Evolutionary conservation across 2,797 vertebrate species (phyloP).

Genomic region (Spondyliosoma cantharus): DNA sequence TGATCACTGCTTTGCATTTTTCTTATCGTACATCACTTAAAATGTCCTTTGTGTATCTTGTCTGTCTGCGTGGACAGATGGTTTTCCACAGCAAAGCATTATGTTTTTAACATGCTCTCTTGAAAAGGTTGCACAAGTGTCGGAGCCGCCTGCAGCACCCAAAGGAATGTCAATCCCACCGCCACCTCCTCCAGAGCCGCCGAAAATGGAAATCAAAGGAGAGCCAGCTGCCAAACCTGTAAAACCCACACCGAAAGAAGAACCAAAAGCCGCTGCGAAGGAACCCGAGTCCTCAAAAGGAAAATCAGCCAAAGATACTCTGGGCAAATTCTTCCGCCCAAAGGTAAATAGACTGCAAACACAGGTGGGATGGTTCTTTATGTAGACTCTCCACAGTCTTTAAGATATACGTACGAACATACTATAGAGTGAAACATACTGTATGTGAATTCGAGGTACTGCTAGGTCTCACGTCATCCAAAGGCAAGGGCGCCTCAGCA

Average conservation of each 20-base stretch:
- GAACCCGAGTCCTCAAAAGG: conserved; percentile 81
- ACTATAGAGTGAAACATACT: conserved; percentile 53
- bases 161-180: conserved; percentile 84
- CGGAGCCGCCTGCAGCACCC: conserved; percentile 71
- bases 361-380: neutral
- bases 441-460: conserved; percentile 72
- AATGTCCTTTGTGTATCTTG: neutral
- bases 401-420: conserved; percentile 22
- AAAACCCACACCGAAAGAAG: conserved; percentile 74
- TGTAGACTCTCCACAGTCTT: neutral
- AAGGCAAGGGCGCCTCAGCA: conserved; percentile 55
- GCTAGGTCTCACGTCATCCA: conserved; percentile 56
- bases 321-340: conserved; percentile 91
- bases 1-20: conserved; percentile 16
- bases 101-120: conserved; percentile 23
- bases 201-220: conserved; percentile 84
- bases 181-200: conserved; percentile 81
- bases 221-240: conserved; percentile 76
- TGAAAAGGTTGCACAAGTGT: conserved; percentile 73
- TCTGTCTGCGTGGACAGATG: neutral
- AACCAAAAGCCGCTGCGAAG: conserved; percentile 79
- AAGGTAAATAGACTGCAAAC: conserved; percentile 85
- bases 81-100: neutral
- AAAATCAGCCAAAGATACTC: conserved; percentile 80
- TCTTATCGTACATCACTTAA: neutral